Evolutionary conservation across 2,888 invertebrate genomes (phyloP).

Genomic region (Yponomeuta malinellus): DNA sequence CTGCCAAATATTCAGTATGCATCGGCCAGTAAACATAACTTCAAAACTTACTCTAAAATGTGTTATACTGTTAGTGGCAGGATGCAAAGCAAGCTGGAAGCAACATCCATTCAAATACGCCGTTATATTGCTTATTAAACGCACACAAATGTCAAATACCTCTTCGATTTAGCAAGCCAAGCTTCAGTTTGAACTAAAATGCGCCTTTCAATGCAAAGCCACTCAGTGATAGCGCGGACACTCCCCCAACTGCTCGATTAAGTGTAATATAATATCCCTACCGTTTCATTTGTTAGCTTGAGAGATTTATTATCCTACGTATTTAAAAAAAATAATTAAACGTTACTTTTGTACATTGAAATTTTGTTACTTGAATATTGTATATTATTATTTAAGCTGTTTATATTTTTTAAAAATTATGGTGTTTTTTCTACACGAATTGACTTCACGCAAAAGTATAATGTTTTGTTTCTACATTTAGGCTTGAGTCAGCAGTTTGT

Average conservation of each 20-base stretch:
- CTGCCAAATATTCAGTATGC: neutral
- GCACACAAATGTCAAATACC: neutral
- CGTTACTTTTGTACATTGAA: conserved; percentile 74
- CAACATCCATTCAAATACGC: neutral
- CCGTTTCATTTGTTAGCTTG: conserved; percentile 63
- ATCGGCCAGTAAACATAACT: neutral
- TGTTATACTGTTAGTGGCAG: neutral
- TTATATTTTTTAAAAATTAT: conserved; percentile 55
- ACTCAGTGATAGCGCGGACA: neutral
- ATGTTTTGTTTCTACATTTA: conserved; percentile 20
- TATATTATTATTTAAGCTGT: conserved; percentile 71
- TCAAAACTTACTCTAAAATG: neutral
- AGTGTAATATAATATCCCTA: conserved; percentile 26
- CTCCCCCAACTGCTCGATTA: neutral
- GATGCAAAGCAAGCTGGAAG: neutral
- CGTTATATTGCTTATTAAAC: neutral
- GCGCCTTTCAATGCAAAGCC: neutral
- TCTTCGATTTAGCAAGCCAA: neutral
- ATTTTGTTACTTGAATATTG: conserved; percentile 66
- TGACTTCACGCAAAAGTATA: conserved; percentile 64
- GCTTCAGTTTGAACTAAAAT: neutral
- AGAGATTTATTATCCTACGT: conserved; percentile 47
- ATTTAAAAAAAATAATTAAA: conserved; percentile 50
- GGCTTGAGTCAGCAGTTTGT: neutral
- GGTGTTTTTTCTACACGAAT: conserved; percentile 64